Conservation (phyloP, 92 coral and sea anemone genomes). For the Paragorgia papillata region DNA sequence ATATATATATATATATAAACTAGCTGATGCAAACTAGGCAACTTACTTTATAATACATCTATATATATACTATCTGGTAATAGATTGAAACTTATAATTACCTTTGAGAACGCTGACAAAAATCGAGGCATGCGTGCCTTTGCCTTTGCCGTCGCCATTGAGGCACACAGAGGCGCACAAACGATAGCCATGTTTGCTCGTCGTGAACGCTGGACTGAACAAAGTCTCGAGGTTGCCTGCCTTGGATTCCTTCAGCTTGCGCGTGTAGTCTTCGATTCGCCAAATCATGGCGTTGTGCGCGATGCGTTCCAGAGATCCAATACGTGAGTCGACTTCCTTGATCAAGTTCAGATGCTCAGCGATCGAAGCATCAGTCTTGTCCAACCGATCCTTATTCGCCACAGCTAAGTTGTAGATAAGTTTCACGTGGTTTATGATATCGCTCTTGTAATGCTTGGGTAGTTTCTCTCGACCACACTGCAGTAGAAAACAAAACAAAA, state of each 20-base stretch:
- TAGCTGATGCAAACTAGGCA: too few relatives aligned
- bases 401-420: slow-evolving; percentile 61
- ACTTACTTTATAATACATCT: too few relatives aligned
- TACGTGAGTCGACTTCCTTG: slow-evolving; percentile 62
- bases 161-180: slow-evolving; percentile 95
- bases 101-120: slow-evolving; percentile 96
- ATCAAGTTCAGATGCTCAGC: slow-evolving; percentile 64
- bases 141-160: slow-evolving; percentile 98
- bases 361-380: slow-evolving; percentile 47
- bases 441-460: slow-evolving; percentile 76
- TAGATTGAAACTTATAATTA: slow-evolving; percentile 5
- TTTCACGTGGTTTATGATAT: slow-evolving; percentile 70
- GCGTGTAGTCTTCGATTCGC: slow-evolving; percentile 81
- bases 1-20: too few relatives aligned
- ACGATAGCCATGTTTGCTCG: slow-evolving; percentile 97
- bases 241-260: slow-evolving; percentile 88
- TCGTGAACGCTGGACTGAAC: slow-evolving; percentile 93
- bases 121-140: slow-evolving; percentile 94
- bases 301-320: slow-evolving; percentile 83
- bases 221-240: slow-evolving; percentile 85
- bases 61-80: too few relatives aligned
- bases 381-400: slow-evolving; percentile 57
- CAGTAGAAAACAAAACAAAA: background rate
- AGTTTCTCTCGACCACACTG: slow-evolving; percentile 91
- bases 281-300: slow-evolving; percentile 92